Evolutionary conservation across 2,888 invertebrate genomes (phyloP).

Genomic region (Lobophora halterata): DNA sequence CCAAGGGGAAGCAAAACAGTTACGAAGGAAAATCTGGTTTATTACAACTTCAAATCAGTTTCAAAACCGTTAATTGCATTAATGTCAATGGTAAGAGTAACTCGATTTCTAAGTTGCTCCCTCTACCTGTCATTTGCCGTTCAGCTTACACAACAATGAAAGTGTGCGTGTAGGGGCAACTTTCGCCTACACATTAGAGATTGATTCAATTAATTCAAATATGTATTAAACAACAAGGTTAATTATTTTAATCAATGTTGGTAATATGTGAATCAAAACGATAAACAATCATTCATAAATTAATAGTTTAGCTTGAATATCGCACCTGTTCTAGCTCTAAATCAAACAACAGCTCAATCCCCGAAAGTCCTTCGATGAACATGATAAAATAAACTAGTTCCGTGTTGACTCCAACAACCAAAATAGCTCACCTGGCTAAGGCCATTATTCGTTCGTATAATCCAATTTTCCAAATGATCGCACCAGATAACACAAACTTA

Average conservation of each 20-base stretch:
- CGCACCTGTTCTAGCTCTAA: constrained; percentile 50
- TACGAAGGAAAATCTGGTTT: constrained; percentile 25
- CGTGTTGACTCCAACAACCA: constrained; percentile 78
- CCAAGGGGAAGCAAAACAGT: constrained; percentile 38
- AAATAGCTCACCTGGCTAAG: constrained; percentile 81
- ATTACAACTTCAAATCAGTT: too few relatives aligned
- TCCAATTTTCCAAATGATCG: constrained; percentile 75
- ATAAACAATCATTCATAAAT: constrained; percentile 20
- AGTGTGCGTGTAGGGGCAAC: constrained; percentile 70
- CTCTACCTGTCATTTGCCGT: constrained; percentile 69
- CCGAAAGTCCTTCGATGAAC: constrained; percentile 68
- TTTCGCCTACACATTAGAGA: constrained; percentile 72
- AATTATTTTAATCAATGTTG: constrained; percentile 2
- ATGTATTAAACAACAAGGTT: constrained; percentile 12
- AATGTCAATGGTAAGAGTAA: constrained; percentile 58
- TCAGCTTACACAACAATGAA: constrained; percentile 79
- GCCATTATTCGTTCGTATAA: constrained; percentile 79
- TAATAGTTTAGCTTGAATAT: constrained; percentile 17
- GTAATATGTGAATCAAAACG: constrained; percentile 24
- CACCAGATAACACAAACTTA: constrained; percentile 68
- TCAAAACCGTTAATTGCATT: constrained; percentile 41
- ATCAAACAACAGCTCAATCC: constrained; percentile 53
- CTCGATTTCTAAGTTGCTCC: constrained; percentile 74
- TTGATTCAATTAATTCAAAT: constrained; percentile 31
- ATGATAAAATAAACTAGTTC: constrained; percentile 76